Percentiles rank a stretch among this genome's conserved stretches.
Conservation (phyloP, 2,113 vertebrate genomes). For the Scomber colias region DNA sequence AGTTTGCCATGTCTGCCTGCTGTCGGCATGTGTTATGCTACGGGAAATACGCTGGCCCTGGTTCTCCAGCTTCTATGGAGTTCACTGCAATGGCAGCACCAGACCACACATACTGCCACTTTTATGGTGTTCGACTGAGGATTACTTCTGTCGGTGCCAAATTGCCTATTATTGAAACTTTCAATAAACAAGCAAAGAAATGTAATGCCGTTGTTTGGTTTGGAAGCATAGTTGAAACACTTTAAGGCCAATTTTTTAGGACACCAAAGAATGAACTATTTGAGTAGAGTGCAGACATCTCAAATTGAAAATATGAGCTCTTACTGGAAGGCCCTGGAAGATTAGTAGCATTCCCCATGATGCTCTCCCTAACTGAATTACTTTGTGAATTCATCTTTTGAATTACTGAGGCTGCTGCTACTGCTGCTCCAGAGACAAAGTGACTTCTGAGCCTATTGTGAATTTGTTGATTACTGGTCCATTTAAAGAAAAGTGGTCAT, state of each 20-base stretch:
- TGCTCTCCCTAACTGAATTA: slow-evolving; percentile 52
- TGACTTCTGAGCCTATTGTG: background rate
- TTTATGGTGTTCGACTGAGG: slow-evolving; percentile 74
- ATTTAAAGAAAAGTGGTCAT: slow-evolving; percentile 51
- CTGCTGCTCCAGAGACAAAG: slow-evolving; percentile 12
- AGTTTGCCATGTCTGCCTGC: slow-evolving; percentile 78
- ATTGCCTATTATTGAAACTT: slow-evolving; percentile 76
- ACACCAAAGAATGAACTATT: slow-evolving; percentile 58
- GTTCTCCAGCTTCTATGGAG: slow-evolving; percentile 61
- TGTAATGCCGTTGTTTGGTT: slow-evolving; percentile 71
- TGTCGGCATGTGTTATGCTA: slow-evolving; percentile 77
- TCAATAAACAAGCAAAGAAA: slow-evolving; percentile 76
- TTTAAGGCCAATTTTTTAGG: slow-evolving; percentile 53
- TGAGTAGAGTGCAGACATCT: slow-evolving; percentile 53
- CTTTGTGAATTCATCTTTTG: slow-evolving; percentile 54
- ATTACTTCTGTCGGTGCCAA: slow-evolving; percentile 74
- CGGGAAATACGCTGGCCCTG: slow-evolving; percentile 71
- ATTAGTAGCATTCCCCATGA: slow-evolving; percentile 57
- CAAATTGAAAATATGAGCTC: slow-evolving; percentile 59
- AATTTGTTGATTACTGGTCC: slow-evolving; percentile 55
- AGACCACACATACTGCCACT: slow-evolving; percentile 85
- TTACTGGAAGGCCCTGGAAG: slow-evolving; percentile 69
- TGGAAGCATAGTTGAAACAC: slow-evolving; percentile 58
- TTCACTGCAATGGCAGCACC: slow-evolving; percentile 71
- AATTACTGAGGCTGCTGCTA: background rate